Evolutionary conservation across 2,113 vertebrate species (phyloP).

Genomic region (Leucosticte australis): DNA sequence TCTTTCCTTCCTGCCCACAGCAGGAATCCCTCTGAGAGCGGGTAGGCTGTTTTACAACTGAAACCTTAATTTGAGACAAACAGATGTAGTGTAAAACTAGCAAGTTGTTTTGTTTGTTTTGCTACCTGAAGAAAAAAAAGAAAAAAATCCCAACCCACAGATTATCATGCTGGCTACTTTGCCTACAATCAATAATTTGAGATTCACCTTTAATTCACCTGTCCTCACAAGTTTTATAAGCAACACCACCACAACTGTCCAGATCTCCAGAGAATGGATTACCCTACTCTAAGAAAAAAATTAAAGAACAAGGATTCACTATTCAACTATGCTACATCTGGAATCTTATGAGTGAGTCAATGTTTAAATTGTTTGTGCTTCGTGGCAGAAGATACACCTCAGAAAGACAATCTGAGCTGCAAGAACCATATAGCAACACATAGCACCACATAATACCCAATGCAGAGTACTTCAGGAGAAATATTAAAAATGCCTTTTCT

Average conservation of each 20-base stretch:
- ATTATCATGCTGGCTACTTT: neutral
- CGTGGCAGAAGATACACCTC: neutral
- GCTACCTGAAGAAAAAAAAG: neutral
- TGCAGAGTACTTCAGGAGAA: neutral
- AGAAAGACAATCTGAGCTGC: neutral
- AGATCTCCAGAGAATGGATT: neutral
- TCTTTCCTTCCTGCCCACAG: neutral
- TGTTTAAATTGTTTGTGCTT: neutral
- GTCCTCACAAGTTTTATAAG: neutral
- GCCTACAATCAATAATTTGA: neutral
- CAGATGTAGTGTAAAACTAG: neutral
- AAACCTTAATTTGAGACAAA: neutral
- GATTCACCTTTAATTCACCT: neutral
- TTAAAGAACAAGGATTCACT: neutral
- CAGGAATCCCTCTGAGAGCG: neutral
- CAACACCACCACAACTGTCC: neutral
- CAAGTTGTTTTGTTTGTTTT: neutral
- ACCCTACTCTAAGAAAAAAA: neutral
- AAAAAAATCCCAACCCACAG: accelerated
- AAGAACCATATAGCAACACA: neutral
- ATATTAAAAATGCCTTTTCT: neutral
- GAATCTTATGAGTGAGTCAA: neutral
- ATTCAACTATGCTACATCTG: neutral
- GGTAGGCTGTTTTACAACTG: neutral
- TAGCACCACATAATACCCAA: neutral